phyloP scores from a whole-genome alignment of 2,888 invertebrate genomes.

The Dendrolimus pini region DNA sequence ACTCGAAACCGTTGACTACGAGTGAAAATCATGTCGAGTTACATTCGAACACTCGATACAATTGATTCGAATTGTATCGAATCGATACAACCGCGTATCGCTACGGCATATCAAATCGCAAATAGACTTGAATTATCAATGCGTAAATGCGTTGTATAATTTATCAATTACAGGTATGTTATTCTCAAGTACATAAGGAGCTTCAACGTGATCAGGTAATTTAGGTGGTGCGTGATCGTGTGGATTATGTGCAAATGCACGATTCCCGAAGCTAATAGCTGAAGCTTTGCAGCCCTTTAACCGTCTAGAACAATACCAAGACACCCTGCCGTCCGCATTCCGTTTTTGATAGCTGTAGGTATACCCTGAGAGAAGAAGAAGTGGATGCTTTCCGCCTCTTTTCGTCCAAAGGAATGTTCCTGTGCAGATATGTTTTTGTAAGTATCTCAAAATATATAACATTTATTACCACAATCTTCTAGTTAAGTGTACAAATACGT shows the following conservation, averaged over 20 bases:
- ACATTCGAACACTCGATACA: no score
- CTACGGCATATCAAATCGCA: no score
- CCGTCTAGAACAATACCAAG: slow-evolving; percentile 66
- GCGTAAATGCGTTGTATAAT: background rate
- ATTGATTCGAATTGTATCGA: no score
- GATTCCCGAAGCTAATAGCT: slow-evolving; percentile 50
- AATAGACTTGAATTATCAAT: no score
- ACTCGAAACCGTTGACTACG: no score
- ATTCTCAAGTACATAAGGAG: slow-evolving; percentile 1
- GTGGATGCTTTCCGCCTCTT: slow-evolving; percentile 60
- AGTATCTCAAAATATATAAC: background rate
- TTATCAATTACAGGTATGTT: background rate
- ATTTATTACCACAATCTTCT: no score
- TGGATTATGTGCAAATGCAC: slow-evolving; percentile 34
- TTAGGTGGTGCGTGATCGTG: slow-evolving; percentile 59
- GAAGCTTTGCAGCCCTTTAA: slow-evolving; percentile 60
- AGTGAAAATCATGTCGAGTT: no score
- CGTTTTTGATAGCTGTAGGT: slow-evolving; percentile 66
- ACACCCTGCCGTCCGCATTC: slow-evolving; percentile 58
- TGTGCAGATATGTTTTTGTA: slow-evolving; percentile 17
- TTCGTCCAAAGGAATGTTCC: slow-evolving; percentile 63
- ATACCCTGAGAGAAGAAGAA: slow-evolving; percentile 51
- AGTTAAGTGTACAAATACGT: no score
- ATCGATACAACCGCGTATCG: no score
- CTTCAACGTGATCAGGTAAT: slow-evolving; percentile 21